Base-by-base conservation (phyloP, 2,113 vertebrate species). In the Semicossyphus pulcher region DNA sequence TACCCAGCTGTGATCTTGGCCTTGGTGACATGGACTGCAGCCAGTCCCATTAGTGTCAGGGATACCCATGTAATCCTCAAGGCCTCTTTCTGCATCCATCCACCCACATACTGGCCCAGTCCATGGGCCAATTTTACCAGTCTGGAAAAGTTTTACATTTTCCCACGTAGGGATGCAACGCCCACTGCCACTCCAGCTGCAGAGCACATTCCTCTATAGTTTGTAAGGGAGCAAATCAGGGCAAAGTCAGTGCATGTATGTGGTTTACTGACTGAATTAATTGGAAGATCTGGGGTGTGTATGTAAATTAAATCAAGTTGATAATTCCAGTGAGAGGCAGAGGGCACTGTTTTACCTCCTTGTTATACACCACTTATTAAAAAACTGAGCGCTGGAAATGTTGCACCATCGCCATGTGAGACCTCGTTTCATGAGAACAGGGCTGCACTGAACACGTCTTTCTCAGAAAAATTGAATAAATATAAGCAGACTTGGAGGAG, bases 1-100 rank as follows among this genome's bases (percentile, higher is more conserved):
- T 42, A 57, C 47, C 48, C 80, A 87, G 80, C 77, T 85, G 82
- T 84, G 72, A 78, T 44, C 25, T 74, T 75, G 80, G 84, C 60
- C 5, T 31, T 44, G 15, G 60, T 71, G 28, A 74, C 34, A 14
- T 78, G 59, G 56, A 73, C 18, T 8, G 15, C 53, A 47, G 66
- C 66, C 76, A 79, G 39, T 54, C 12, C 15, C 28, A 62, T 81
- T 70, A 78, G 53, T 16, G 18, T 25, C 29, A 28, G 64, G 36
- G 76, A 68, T 70, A 59, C 54, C 62, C 78, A 49, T 75, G 54
- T 72, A 84, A 82, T 88, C 77, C 76, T 60, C 31, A 20, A 48
- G 51, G 45, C 80, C 37, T 68, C n/a, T 63, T 23, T 77, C 8
- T 44, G 26, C 41, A 64, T 56, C 23, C 7, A 28, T 16, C 1